These are phyloP conservation scores for Amblyopsis hoosieri DNA, from an alignment of 2,797 vertebrate species.

Conservation along the genomic window DNA sequence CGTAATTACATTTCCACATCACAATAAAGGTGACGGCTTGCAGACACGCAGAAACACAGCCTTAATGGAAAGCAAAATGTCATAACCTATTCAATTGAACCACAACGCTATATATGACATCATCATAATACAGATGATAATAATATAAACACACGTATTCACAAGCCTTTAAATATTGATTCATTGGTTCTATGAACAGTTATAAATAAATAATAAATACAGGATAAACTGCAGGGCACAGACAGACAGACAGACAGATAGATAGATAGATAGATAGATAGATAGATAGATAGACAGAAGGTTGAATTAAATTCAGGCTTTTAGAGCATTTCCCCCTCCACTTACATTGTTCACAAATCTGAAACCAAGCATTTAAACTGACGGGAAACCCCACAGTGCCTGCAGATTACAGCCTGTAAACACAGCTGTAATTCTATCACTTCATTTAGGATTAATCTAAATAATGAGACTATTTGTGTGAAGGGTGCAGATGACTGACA, in stretches of 20 bases:
- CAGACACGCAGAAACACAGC: constrained; percentile 34
- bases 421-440: constrained; percentile 8
- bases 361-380: constrained; percentile 2
- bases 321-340: background rate
- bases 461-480: constrained; percentile 32
- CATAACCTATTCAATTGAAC: background rate
- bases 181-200: no score
- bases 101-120: no score
- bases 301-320: background rate
- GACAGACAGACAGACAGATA: background rate
- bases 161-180: no score
- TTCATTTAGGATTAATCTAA: constrained; percentile 27
- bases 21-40: constrained; percentile 50
- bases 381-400: background rate
- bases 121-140: no score
- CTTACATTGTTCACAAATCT: constrained; percentile 6
- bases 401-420: constrained; percentile 8
- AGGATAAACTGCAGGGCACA: background rate
- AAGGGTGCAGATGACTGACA: constrained; percentile 40
- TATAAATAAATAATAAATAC: no score
- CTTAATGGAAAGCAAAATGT: constrained; percentile 19
- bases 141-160: no score
- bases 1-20: constrained; percentile 54
- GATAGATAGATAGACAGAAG: background rate
- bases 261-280: no score